Evolutionary conservation across 2,797 vertebrate genomes (phyloP).

Genomic region (Amniataba percoides): DNA sequence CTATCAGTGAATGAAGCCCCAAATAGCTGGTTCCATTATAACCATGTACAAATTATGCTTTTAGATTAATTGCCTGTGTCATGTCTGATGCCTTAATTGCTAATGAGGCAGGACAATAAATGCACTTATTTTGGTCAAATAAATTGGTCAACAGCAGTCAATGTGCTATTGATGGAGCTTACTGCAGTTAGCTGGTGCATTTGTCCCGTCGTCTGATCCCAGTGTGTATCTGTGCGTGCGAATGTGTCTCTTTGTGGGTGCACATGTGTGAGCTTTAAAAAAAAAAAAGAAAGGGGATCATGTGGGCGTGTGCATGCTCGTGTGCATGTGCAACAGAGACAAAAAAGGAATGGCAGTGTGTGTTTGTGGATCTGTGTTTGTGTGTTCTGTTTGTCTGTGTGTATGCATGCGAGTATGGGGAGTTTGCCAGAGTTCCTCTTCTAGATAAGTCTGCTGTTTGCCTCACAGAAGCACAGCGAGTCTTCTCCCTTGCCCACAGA

Average conservation of each 20-base stretch:
- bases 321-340: not conserved
- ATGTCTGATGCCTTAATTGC: constrained; percentile 1
- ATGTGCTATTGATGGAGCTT: not conserved
- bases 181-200: not conserved
- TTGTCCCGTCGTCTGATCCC: not conserved
- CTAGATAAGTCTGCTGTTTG: constrained; percentile 42
- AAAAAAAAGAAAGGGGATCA: not conserved
- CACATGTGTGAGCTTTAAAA: not conserved
- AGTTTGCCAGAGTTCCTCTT: constrained; percentile 46
- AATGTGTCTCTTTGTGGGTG: not conserved
- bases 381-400: constrained; percentile 24
- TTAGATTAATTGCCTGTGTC: constrained; percentile 23
- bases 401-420: constrained; percentile 24
- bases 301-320: constrained; percentile 5
- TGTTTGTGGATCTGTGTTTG: constrained; percentile 17
- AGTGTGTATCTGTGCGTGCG: not conserved
- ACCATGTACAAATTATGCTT: constrained; percentile 3
- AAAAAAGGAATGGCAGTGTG: constrained; percentile 5
- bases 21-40: constrained; percentile 1
- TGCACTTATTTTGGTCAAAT: constrained; percentile 15
- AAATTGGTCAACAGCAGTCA: constrained; percentile 12
- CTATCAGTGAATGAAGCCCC: not conserved
- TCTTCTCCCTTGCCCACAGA: constrained; percentile 58
- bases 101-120: constrained; percentile 28
- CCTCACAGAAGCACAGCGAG: constrained; percentile 56